Conservation (phyloP, 37 sponge, comb jelly and placozoan species). For the Aphrocallistes beatrix region DNA sequence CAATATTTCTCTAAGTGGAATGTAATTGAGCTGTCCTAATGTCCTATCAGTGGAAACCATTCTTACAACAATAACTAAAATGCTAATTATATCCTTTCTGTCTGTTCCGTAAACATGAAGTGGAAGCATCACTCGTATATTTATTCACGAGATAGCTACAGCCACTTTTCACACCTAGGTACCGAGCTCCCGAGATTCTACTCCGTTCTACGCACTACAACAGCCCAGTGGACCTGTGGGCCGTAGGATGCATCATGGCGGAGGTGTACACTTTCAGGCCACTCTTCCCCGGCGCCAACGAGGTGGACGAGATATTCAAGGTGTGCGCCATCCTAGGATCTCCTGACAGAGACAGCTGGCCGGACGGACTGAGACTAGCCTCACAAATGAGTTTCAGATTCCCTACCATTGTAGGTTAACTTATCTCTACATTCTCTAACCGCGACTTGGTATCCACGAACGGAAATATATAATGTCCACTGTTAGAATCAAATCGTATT, state of each 20-base stretch:
- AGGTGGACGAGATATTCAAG: constrained; percentile 84
- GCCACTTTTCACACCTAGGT: constrained; percentile 52
- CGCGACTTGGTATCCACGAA: not conserved
- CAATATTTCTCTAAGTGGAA: too few species aligned
- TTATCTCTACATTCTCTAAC: not conserved
- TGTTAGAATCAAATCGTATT: too few species aligned
- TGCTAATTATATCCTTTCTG: too few species aligned
- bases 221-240: constrained; percentile 96
- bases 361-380: constrained; percentile 80
- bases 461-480: not conserved
- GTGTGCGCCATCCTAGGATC: constrained; percentile 75
- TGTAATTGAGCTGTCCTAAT: too few species aligned
- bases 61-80: too few species aligned
- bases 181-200: constrained; percentile 87
- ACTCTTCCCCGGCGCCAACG: constrained; percentile 82
- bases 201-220: constrained; percentile 79
- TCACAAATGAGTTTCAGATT: constrained; percentile 66
- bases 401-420: constrained; percentile 45
- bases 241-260: constrained; percentile 83
- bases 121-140: too few species aligned
- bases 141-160: too few species aligned
- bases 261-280: constrained; percentile 89
- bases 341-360: constrained; percentile 69
- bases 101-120: too few species aligned
- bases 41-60: too few species aligned